Base-by-base conservation (phyloP, 2,797 vertebrate species). In the Rhinichthys osculus region DNA sequence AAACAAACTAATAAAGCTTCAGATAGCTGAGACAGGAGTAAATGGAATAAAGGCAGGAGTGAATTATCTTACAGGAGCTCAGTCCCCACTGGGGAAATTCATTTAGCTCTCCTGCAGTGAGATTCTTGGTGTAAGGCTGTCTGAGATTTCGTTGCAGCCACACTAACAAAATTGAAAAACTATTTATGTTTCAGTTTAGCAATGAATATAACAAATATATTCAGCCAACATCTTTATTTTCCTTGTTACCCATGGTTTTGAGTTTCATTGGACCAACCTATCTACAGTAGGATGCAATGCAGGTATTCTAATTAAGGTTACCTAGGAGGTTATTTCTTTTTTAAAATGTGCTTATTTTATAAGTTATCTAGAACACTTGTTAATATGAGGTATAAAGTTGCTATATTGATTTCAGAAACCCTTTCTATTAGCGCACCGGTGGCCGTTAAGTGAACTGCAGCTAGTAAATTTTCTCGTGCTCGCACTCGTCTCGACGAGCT, bases 1-100 rank as follows among this genome's bases (percentile, higher is more conserved):
- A 70, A 87, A 77, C 78, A 86, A 84, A 88, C 77, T 59, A 88
- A 79, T 83, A 87, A 82, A 70, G 38, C 23, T 71, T 74, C 72
- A 77, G 73, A 66, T 79, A 59, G 72, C 78, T 44, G 79, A 57
- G 74, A 38, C 52, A 50, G 47, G 38, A 76, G 71, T 40, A 82
- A 85, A 85, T 67, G 30, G 72, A 84, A 81, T 85, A 85, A 87
- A 82, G 33, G 19, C 66, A 7, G 40, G 54, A 54, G 66, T 84
- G 74, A 88, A 84, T 73, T 78, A 86, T 83, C 77, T 79, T 67
- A 78, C 54, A 67, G 42, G 40, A 86, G 82, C 78, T 40, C 44
- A 8, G 42, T 54, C 35, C 30, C 54, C 66, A 82, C 82, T 72
- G 78, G 71, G 87, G 79, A 77, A 87, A 85, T 85, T 81, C 62